Percentiles rank a stretch among this genome's conserved stretches.
Evolutionary conservation across 1,140 invertebrate species (phyloP).

Genomic region (Philaenus spumarius): DNA sequence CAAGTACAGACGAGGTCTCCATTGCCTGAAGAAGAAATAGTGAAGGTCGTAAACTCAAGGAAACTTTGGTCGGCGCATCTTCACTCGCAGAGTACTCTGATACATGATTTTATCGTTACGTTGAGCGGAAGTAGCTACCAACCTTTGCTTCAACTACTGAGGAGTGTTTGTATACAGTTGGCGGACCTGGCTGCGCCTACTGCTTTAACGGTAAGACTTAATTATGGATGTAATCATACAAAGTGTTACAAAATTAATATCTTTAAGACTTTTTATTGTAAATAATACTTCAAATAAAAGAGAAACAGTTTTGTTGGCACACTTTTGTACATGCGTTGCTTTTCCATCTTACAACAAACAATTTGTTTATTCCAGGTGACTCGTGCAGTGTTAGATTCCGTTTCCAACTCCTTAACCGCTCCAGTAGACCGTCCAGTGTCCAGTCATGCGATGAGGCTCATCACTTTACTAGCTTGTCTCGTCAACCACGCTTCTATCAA

Average conservation of each 20-base stretch:
- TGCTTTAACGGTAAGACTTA: constrained; percentile 67
- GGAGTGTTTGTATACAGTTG: constrained; percentile 81
- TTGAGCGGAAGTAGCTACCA: constrained; percentile 52
- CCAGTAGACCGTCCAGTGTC: constrained; percentile 23
- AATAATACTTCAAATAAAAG: too few species aligned
- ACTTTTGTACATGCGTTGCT: too few species aligned
- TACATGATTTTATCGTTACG: constrained; percentile 74
- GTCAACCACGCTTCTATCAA: constrained; percentile 70
- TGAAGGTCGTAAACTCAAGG: constrained; percentile 64
- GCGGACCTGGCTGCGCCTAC: constrained; percentile 85
- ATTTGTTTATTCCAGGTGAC: constrained; percentile 1
- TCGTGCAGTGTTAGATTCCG: constrained; percentile 12
- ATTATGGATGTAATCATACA: too few species aligned
- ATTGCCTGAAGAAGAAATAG: constrained; percentile 58
- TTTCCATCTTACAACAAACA: too few species aligned
- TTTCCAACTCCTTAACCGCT: neutral
- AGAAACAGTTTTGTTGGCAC: too few species aligned
- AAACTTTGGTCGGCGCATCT: constrained; percentile 93
- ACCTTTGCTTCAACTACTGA: constrained; percentile 68
- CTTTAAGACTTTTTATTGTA: too few species aligned
- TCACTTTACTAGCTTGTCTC: constrained; percentile 76
- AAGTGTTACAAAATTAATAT: too few species aligned
- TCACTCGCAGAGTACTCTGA: constrained; percentile 66
- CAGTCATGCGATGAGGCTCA: constrained; percentile 38
- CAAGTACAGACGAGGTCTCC: constrained; percentile 43